Evolutionary conservation across 2,797 vertebrate species (phyloP).

Genomic region (Mergus octosetaceus): DNA sequence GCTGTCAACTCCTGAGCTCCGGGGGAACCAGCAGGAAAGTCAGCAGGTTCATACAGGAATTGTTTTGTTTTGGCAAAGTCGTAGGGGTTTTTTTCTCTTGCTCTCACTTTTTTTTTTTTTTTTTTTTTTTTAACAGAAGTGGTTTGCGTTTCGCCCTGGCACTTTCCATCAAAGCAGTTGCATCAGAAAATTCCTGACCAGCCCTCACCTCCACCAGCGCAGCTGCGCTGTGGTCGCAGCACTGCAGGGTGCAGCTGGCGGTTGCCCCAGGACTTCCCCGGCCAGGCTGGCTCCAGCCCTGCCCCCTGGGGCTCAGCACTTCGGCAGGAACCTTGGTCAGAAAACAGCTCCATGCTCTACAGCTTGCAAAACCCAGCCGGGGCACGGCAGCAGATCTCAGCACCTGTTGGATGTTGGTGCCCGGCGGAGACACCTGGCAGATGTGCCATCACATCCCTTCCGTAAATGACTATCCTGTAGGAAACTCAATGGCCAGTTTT

Average conservation of each 20-base stretch:
- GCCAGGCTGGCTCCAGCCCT: not conserved
- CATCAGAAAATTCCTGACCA: slow-evolving; percentile 67
- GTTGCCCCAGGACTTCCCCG: not conserved
- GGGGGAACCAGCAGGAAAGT: not conserved
- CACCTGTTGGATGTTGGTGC: not conserved
- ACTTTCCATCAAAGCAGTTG: slow-evolving; percentile 56
- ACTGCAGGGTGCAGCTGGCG: not conserved
- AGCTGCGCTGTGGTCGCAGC: slow-evolving; percentile 13
- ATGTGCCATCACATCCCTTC: not conserved
- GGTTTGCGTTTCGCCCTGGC: slow-evolving; percentile 9
- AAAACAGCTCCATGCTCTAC: slow-evolving; percentile 22
- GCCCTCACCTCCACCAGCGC: slow-evolving; percentile 32
- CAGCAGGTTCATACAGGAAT: slow-evolving; percentile 46
- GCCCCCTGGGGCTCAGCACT: not conserved
- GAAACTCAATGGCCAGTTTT: not conserved
- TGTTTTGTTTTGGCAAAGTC: slow-evolving; percentile 31
- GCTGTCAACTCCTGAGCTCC: not conserved
- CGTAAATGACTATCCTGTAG: not conserved
- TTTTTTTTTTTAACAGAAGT: not conserved
- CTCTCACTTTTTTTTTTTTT: not conserved
- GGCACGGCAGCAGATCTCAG: not conserved
- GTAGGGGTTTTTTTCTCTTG: not conserved
- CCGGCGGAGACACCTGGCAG: not conserved
- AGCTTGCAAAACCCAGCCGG: not conserved
- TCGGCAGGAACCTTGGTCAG: not conserved